Conservation (phyloP, 2,888 invertebrate species). For the Rhingia campestris region DNA sequence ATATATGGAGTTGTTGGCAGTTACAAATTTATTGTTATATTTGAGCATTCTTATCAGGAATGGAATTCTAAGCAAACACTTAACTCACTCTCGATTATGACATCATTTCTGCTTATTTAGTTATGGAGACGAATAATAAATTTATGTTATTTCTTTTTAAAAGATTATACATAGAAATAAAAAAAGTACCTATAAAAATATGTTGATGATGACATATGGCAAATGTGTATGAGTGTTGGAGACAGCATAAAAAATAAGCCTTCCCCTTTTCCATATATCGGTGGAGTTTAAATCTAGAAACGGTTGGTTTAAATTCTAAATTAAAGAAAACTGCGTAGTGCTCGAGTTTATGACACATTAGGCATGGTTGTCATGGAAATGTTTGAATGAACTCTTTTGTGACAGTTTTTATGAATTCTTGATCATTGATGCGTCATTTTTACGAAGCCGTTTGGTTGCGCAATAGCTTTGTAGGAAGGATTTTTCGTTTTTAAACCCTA, state of each 20-base stretch:
- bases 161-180: not conserved
- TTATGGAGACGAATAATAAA: constrained; percentile 34
- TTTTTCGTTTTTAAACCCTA: too few relatives aligned
- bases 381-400: too few relatives aligned
- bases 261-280: too few relatives aligned
- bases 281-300: not conserved
- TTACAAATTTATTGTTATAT: constrained; percentile 35
- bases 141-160: not conserved
- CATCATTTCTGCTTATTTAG: constrained; percentile 54
- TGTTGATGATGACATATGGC: constrained; percentile 7
- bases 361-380: too few relatives aligned
- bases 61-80: constrained; percentile 44
- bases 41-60: constrained; percentile 58
- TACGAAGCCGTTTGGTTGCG: too few relatives aligned
- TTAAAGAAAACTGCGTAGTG: constrained; percentile 11
- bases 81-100: constrained; percentile 53
- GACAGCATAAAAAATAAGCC: too few relatives aligned
- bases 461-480: too few relatives aligned
- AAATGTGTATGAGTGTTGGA: too few relatives aligned
- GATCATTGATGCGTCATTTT: too few relatives aligned
- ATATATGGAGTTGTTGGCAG: constrained; percentile 47
- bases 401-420: too few relatives aligned
- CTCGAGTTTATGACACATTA: not conserved
- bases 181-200: constrained; percentile 6
- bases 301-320: constrained; percentile 7